Base-by-base conservation (phyloP, 2,113 vertebrate genomes). In the Otus sunia region DNA sequence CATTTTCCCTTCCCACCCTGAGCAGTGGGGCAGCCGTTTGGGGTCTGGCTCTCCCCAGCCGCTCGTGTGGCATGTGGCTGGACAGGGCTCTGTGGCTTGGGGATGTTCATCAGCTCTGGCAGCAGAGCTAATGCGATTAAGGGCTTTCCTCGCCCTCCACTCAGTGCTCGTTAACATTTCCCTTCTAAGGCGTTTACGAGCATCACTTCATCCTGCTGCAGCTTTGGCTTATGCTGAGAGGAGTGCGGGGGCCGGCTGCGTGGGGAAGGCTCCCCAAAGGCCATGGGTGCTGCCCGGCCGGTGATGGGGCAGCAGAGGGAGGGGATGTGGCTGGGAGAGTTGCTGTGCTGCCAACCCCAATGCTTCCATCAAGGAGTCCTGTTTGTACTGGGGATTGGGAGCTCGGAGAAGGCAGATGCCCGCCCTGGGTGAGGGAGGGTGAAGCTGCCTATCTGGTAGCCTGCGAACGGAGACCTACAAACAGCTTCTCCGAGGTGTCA, bases 161-260 rank as follows among this genome's bases (percentile, higher is more conserved):
- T 94, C 82, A 3, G 79, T 1, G 39, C 63, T 90, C 34, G 20
- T 94, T 93, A 95, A 80, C 47, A 30, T 80, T 58, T 80, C 68
- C 68, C 74, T 55, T 78, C 85, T 47, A 50, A 90, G 81, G 59
- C 10, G 3, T 47, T 93, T 11, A 45, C 26, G 59, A 93, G 77
- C 45, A 47, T 32, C 3, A 1, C 91, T 90, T 76, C 34, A 1
- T 76, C 49, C 50, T 34, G 45, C 75, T 3, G 3, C 63, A 18
- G 79, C 63, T 66, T 55, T 19, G 68, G 41, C 75, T 76, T 7
- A 52, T 1, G 21, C 7, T 3, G 15, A 63, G 82, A 55, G 47
- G 34, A 63, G 75, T 1, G 2, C 2, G 13, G 3, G 2, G 50
- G 60, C 11, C 0, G 1, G 55, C 29, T 43, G 30, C 3, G 0